Percentiles rank a stretch among this genome's conserved stretches.
Conservation (phyloP, 2,113 vertebrate genomes). For the Sylvia atricapilla region DNA sequence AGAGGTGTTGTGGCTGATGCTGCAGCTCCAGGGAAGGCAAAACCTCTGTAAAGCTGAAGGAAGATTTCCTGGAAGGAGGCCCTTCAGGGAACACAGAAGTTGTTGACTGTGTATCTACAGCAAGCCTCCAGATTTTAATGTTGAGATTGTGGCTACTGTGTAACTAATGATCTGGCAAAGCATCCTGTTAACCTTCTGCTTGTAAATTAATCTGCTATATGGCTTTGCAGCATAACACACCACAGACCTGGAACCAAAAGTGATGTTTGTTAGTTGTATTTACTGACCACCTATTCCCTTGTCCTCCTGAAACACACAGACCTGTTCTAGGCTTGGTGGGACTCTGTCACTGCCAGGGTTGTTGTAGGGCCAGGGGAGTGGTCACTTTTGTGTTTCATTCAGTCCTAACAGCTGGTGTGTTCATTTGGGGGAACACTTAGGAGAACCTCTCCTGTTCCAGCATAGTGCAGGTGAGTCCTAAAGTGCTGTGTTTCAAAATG, state of each 20-base stretch:
- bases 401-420: background rate
- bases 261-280: background rate
- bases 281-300: background rate
- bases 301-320: background rate
- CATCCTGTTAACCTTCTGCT: background rate
- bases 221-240: background rate
- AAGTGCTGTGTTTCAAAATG: background rate
- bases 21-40: background rate
- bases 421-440: background rate
- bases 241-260: background rate
- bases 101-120: background rate
- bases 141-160: background rate
- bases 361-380: background rate
- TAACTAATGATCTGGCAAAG: background rate
- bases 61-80: slow-evolving; percentile 1
- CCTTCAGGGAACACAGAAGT: background rate
- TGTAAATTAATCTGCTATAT: background rate
- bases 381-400: background rate
- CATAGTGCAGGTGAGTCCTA: background rate
- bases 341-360: background rate
- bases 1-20: background rate
- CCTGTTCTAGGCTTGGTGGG: background rate
- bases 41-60: background rate
- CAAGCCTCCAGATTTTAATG: background rate
- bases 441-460: background rate